phyloP scores from a whole-genome alignment of 1,140 invertebrate species.

The Drosophila navojoa region DNA sequence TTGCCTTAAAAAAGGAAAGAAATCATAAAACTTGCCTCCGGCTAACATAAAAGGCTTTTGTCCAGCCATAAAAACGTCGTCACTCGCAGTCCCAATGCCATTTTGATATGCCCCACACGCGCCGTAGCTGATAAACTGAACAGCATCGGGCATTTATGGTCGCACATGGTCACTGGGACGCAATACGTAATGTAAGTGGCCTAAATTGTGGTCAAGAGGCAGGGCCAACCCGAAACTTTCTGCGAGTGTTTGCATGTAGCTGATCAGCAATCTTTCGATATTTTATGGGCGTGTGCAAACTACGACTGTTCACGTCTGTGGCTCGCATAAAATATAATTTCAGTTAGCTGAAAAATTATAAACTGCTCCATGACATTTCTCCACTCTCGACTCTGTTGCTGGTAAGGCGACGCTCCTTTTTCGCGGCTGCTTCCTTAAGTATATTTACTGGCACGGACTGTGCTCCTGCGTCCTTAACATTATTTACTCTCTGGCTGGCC shows the following conservation, averaged over 20 bases:
- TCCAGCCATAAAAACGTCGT: conserved; percentile 55
- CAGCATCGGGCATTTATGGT: conserved; percentile 55
- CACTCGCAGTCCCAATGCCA: conserved; percentile 37
- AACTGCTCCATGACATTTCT: conserved; percentile 59
- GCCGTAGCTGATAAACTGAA: conserved; percentile 41
- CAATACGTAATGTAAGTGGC: conserved; percentile 73
- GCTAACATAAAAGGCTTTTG: conserved; percentile 67
- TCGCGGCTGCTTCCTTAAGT: not conserved
- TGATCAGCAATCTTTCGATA: conserved; percentile 45
- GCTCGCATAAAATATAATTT: conserved; percentile 63
- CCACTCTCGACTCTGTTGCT: conserved; percentile 27
- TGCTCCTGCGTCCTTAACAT: conserved; percentile 9
- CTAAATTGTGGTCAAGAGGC: conserved; percentile 78
- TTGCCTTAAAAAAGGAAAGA: conserved; percentile 62
- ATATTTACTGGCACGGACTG: not conserved
- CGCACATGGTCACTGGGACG: conserved; percentile 54
- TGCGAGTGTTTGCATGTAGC: not conserved
- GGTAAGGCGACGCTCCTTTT: conserved; percentile 3
- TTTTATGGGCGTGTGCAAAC: conserved; percentile 59
- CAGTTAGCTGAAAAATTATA: conserved; percentile 64
- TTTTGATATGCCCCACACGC: conserved; percentile 47
- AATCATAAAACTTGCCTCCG: conserved; percentile 77
- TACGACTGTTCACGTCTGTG: conserved; percentile 53
- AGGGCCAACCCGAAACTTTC: conserved; percentile 25
- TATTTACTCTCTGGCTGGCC: conserved; percentile 48